Percentiles rank a stretch among this genome's conserved stretches.
These are phyloP conservation scores for Ephydatia muelleri DNA, from an alignment of 37 sponge, comb jelly and placozoan genomes.

Conservation along the genomic window DNA sequence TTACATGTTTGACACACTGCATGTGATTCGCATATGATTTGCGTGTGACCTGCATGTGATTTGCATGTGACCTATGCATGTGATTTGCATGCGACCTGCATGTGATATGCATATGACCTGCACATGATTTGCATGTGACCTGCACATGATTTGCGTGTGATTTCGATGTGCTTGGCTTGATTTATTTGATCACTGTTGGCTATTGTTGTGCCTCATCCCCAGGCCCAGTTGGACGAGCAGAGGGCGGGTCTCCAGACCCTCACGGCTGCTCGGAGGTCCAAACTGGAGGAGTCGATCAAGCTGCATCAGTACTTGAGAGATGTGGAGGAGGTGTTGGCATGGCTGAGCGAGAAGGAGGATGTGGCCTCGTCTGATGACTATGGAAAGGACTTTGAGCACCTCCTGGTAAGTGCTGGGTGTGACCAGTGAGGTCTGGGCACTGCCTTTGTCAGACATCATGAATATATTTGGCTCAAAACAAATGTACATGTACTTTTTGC, in stretches of 20 bases:
- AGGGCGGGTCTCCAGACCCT: slow-evolving; percentile 90
- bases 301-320: slow-evolving; percentile 94
- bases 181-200: neutral
- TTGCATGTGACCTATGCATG: neutral
- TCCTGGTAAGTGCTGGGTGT: slow-evolving; percentile 45
- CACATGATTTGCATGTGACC: neutral
- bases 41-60: neutral
- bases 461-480: too few relatives aligned
- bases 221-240: slow-evolving; percentile 93
- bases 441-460: too few relatives aligned
- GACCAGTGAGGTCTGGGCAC: too few relatives aligned
- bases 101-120: neutral
- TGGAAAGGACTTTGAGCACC: slow-evolving; percentile 91
- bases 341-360: slow-evolving; percentile 77
- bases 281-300: slow-evolving; percentile 89
- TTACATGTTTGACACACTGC: neutral
- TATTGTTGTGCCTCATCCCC: neutral
- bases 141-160: neutral
- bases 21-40: neutral
- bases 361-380: slow-evolving; percentile 82
- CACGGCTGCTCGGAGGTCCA: slow-evolving; percentile 71
- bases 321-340: slow-evolving; percentile 81
- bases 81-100: neutral
- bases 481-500: too few relatives aligned
- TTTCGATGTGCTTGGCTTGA: neutral